phyloP scores from a whole-genome alignment of 2,797 vertebrate species.

The Anguilla obscura region DNA sequence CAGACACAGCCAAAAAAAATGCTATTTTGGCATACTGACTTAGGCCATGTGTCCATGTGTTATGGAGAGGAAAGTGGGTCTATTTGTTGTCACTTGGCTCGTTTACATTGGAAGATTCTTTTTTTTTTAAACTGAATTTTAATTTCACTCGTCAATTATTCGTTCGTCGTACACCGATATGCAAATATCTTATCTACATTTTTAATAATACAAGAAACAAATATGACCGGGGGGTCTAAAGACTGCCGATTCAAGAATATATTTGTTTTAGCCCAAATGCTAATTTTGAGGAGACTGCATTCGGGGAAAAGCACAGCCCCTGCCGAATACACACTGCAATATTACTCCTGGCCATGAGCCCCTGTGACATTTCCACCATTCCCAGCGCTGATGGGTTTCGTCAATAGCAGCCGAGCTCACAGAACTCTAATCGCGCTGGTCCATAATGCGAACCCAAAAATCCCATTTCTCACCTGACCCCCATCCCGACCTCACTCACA shows the following conservation, averaged over 20 bases:
- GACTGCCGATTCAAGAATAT: slow-evolving; percentile 30
- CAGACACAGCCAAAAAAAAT: not conserved
- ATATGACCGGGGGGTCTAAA: not conserved
- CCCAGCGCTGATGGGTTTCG: not conserved
- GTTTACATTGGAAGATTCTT: not conserved
- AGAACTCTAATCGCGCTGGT: not conserved
- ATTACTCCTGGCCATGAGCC: not conserved
- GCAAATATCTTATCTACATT: not conserved
- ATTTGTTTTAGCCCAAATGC: slow-evolving; percentile 24
- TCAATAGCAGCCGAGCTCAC: not conserved
- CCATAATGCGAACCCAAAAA: not conserved
- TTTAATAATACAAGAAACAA: not conserved
- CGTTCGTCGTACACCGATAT: not conserved
- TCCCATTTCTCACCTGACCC: not conserved
- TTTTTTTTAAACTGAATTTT: not conserved
- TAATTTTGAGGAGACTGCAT: not conserved
- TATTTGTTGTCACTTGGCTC: not conserved
- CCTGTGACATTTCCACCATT: not conserved
- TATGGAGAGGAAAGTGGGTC: not conserved
- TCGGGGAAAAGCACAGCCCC: not conserved
- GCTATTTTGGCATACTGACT: not conserved
- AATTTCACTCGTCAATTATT: not conserved
- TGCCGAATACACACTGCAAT: not conserved
- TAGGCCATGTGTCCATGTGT: not conserved
- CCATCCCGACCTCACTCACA: not conserved